phyloP scores from a whole-genome alignment of 30 jellyfish, hydroid and myxozoan genomes.

The Turritopsis rubra region DNA sequence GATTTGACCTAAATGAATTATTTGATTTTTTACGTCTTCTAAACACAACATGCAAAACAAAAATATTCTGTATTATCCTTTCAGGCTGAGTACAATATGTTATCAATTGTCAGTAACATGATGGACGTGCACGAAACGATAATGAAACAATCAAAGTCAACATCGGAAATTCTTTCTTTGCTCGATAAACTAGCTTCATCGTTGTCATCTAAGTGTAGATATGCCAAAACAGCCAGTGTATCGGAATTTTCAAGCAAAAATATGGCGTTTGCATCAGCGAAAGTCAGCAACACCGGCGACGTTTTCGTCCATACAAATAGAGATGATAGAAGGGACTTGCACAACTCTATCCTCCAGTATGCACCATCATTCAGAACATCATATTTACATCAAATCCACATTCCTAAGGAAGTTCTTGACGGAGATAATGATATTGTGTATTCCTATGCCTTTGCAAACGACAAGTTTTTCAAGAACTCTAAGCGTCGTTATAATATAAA shows the following conservation, averaged over 20 bases:
- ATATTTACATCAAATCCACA: neutral
- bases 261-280: neutral
- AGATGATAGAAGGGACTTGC: neutral
- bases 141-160: neutral
- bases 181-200: neutral
- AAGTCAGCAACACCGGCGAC: neutral
- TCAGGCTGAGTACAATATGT: neutral
- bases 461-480: neutral
- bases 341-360: neutral
- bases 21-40: too few species aligned
- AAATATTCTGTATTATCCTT: neutral
- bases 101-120: neutral
- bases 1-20: too few species aligned
- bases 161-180: neutral
- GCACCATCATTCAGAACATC: neutral
- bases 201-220: neutral
- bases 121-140: neutral
- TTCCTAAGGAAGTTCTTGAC: neutral
- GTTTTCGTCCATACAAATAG: neutral
- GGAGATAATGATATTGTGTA: neutral
- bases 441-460: neutral
- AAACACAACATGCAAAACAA: neutral
- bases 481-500: neutral
- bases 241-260: neutral
- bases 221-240: neutral